Conservation (phyloP, 2,113 vertebrate genomes). For the Lathamus discolor region DNA sequence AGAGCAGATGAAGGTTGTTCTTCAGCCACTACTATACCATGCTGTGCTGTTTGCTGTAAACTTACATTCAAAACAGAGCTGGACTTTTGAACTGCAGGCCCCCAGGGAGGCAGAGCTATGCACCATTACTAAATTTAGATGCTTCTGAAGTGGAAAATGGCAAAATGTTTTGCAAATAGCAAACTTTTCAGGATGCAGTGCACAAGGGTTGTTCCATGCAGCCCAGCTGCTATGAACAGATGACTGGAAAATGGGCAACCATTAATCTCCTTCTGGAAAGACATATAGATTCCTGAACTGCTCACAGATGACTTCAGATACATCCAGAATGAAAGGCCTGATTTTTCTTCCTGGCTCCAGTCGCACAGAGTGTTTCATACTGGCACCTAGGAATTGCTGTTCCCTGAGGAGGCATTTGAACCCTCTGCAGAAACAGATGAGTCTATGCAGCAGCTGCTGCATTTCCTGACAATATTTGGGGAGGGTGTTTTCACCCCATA, state of each 20-base stretch:
- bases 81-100: conserved; percentile 57
- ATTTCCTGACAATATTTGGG: background rate
- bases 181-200: conserved; percentile 20
- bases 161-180: conserved; percentile 41
- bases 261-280: conserved; percentile 5
- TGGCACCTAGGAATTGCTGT: background rate
- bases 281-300: background rate
- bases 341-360: background rate
- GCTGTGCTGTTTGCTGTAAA: conserved; percentile 17
- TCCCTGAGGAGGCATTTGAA: background rate
- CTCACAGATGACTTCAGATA: background rate
- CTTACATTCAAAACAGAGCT: conserved; percentile 42
- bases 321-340: background rate
- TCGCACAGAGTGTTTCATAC: background rate
- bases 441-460: background rate
- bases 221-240: background rate
- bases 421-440: conserved; percentile 9
- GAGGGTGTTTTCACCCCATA: background rate
- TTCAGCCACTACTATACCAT: background rate
- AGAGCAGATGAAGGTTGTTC: background rate
- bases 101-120: conserved; percentile 17
- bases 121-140: conserved; percentile 54
- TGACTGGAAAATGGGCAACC: background rate
- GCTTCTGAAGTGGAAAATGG: conserved; percentile 43
- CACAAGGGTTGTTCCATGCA: background rate